phyloP scores from a whole-genome alignment of 2,797 vertebrate species.

The Cyclopterus lumpus region DNA sequence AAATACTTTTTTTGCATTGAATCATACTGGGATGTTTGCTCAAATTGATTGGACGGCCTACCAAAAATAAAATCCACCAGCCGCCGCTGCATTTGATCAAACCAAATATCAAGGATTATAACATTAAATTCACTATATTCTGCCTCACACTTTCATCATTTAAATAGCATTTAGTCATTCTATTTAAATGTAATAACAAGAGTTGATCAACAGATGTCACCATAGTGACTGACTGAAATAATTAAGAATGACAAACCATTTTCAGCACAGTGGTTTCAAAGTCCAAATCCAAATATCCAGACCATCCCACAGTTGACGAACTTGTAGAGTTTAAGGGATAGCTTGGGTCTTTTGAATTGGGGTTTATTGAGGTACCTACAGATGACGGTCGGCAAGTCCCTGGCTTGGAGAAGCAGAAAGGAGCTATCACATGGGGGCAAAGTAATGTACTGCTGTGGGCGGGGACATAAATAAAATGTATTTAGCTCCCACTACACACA shows the following conservation, averaged over 20 bases:
- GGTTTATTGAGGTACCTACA: not conserved
- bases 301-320: not conserved
- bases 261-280: not conserved
- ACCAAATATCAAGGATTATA: no score
- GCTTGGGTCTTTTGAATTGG: not conserved
- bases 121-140: no score
- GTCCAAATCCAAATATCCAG: not conserved
- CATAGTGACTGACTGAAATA: not conserved
- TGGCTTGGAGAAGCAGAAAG: not conserved
- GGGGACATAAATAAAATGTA: no score
- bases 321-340: not conserved
- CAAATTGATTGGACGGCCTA: no score
- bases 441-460: no score
- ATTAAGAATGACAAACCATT: not conserved
- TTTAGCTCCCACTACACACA: no score
- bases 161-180: not conserved
- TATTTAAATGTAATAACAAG: not conserved
- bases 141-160: not conserved
- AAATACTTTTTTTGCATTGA: no score
- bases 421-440: no score
- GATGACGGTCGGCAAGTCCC: not conserved
- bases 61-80: no score
- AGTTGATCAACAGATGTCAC: not conserved
- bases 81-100: no score
- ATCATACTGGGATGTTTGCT: no score